Conservation (phyloP, 2,113 vertebrate species). For the Ancistrus triradiatus region DNA sequence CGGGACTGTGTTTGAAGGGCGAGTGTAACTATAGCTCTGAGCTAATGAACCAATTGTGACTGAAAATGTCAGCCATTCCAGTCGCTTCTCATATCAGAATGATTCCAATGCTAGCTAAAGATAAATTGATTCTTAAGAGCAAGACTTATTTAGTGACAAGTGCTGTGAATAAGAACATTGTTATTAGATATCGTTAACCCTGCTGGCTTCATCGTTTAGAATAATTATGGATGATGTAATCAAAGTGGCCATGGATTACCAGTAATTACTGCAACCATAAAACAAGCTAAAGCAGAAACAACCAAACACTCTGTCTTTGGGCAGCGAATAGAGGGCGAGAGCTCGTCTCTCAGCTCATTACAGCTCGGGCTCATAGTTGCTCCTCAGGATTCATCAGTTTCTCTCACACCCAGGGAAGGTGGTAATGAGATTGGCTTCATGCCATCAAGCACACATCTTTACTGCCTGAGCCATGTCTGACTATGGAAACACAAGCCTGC, state of each 20-base stretch:
- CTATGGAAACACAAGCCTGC: constrained; percentile 45
- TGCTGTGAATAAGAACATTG: not conserved
- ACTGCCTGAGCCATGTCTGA: constrained; percentile 47
- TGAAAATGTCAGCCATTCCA: constrained; percentile 37
- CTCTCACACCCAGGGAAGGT: constrained; percentile 40
- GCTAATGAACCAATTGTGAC: constrained; percentile 46
- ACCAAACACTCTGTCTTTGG: not conserved
- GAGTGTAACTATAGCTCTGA: constrained; percentile 39
- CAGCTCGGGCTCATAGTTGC: constrained; percentile 19
- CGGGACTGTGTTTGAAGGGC: constrained; percentile 34
- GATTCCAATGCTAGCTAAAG: constrained; percentile 16
- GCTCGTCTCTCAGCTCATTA: constrained; percentile 23
- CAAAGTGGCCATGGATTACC: not conserved
- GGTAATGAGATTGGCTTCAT: constrained; percentile 50
- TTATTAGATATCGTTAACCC: constrained; percentile 9
- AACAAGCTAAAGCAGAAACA: not conserved
- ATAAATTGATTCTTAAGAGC: constrained; percentile 23
- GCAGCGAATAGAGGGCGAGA: not conserved
- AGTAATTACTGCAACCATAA: constrained; percentile 3
- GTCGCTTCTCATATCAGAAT: constrained; percentile 30
- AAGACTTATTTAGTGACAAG: constrained; percentile 32
- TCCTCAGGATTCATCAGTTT: constrained; percentile 44
- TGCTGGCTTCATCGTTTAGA: constrained; percentile 3
- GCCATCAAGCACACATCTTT: constrained; percentile 42
- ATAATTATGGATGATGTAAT: constrained; percentile 13